A percentile compares a stretch with the other conserved stretches of the same genome.
These are phyloP conservation scores for Urocynchramus pylzowi DNA, from an alignment of 2,113 vertebrate species.

Conservation along the genomic window DNA sequence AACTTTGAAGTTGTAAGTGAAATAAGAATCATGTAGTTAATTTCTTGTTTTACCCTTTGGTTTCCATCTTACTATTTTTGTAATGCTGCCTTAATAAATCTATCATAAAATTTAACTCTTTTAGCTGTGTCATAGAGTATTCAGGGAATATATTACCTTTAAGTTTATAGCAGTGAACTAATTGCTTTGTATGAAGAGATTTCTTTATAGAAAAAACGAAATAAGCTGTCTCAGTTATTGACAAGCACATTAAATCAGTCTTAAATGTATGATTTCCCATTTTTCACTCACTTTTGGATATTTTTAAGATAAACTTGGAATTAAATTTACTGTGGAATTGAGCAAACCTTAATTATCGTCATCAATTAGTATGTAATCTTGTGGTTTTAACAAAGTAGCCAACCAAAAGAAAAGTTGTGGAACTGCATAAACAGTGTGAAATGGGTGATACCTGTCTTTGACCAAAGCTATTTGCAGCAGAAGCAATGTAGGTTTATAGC, in stretches of 20 bases:
- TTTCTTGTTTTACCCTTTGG: constrained; percentile 79
- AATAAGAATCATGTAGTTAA: constrained; percentile 50
- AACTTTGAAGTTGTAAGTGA: constrained; percentile 50
- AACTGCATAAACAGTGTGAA: neutral
- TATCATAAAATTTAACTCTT: constrained; percentile 13
- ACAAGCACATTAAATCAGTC: neutral
- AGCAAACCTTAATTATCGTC: constrained; percentile 67
- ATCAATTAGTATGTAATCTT: constrained; percentile 56
- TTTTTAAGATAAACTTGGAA: neutral
- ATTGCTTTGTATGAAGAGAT: neutral
- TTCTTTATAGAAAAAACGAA: neutral
- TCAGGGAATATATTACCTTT: neutral
- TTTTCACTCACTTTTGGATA: constrained; percentile 8
- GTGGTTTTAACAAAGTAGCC: neutral
- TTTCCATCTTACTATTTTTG: constrained; percentile 73
- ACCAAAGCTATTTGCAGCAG: neutral
- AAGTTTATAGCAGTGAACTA: neutral
- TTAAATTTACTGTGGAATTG: constrained; percentile 68
- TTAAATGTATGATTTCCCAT: neutral
- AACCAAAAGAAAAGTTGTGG: neutral
- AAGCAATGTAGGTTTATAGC: neutral
- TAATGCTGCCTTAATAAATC: constrained; percentile 38
- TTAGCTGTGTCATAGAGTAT: neutral
- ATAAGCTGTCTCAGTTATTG: neutral
- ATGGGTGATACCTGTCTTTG: neutral